Base-by-base conservation (phyloP, 1,140 invertebrate species). In the Sycophaga agraensis region DNA sequence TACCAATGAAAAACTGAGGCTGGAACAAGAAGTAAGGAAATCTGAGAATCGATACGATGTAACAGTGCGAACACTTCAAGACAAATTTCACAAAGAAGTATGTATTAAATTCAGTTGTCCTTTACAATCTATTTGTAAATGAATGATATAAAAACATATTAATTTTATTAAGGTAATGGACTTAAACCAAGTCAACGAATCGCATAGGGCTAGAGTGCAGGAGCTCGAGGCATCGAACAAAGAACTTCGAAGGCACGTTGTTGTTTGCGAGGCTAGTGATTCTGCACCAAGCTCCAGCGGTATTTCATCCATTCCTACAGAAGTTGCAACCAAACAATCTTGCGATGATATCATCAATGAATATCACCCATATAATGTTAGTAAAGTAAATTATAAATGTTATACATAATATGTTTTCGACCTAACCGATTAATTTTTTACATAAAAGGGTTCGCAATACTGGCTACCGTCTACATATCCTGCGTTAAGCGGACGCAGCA, bases 1-100 rank as follows among this genome's bases (percentile, higher is more conserved):
- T 5, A 81, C 80, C n/a, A 87, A 87, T 59, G 86, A 87, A 5
- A 86, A 87, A 65, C 60, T 84, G 2, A 76, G 73, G 39, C 68
- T 84, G 4, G 82, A 83, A 50, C 82, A 82, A 54, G 78, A 83
- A 59, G 55, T 82, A 4, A 72, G 76, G 51, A 81, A 76, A 54
- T 70, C 58, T 9, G 80, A 77, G 35, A 74, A 50, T 45, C 62
- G 64, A 60, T 77, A 73, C n/a, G 76, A 79, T 8, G 9, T 60
- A 5, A 64, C 65, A 26, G 66, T 78, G n/a, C 68, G 70, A 54
- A 66, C 55, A 1, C 60, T 79, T 5, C 70, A 77, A 2, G 72
- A 79, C 9, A 81, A 80, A 69, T 79, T 76, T 42, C 70, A 71
- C 26, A 78, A 77, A 60, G 77, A 80, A 58, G 73, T 77, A 68